These are phyloP conservation scores for Eupeodes latifasciatus DNA, from an alignment of 2,888 invertebrate genomes.

Conservation along the genomic window DNA sequence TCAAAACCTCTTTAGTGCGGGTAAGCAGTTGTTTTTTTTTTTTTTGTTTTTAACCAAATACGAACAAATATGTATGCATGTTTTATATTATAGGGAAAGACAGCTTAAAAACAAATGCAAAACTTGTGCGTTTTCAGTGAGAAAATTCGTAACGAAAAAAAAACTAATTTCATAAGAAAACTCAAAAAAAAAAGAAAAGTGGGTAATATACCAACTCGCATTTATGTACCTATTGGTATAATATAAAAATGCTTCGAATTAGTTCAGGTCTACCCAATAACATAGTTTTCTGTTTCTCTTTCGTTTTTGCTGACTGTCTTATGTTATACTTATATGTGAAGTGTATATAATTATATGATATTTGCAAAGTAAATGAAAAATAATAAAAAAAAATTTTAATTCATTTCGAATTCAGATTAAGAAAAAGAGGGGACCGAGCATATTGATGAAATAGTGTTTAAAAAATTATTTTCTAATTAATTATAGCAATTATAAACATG, in stretches of 20 bases:
- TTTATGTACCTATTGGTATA: not conserved
- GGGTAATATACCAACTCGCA: not conserved
- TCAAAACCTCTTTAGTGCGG: slow-evolving; percentile 33
- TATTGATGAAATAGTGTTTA: slow-evolving; percentile 39
- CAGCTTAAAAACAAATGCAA: slow-evolving; percentile 27
- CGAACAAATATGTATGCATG: slow-evolving; percentile 46
- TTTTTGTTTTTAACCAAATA: slow-evolving; percentile 2
- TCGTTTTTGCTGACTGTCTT: not conserved
- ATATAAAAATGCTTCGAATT: slow-evolving; percentile 61
- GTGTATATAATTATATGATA: not conserved
- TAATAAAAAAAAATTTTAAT: slow-evolving; percentile 21
- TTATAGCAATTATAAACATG: slow-evolving; percentile 48
- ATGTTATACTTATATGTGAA: not conserved
- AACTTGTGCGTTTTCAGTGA: slow-evolving; percentile 49
- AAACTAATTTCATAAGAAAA: slow-evolving; percentile 48
- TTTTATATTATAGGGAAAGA: slow-evolving; percentile 35
- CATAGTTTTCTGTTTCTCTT: slow-evolving; percentile 33
- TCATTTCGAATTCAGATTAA: not conserved
- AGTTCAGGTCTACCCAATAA: slow-evolving; percentile 55
- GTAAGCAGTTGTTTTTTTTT: not conserved
- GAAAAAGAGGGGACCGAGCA: not conserved
- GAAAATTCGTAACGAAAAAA: slow-evolving; percentile 54
- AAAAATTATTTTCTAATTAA: slow-evolving; percentile 56
- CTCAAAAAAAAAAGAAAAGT: slow-evolving; percentile 9
- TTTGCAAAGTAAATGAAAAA: not conserved